A percentile compares a stretch with the other conserved stretches of the same genome.
phyloP scores from a whole-genome alignment of 23 tunicate species.

The Styela plicata region DNA sequence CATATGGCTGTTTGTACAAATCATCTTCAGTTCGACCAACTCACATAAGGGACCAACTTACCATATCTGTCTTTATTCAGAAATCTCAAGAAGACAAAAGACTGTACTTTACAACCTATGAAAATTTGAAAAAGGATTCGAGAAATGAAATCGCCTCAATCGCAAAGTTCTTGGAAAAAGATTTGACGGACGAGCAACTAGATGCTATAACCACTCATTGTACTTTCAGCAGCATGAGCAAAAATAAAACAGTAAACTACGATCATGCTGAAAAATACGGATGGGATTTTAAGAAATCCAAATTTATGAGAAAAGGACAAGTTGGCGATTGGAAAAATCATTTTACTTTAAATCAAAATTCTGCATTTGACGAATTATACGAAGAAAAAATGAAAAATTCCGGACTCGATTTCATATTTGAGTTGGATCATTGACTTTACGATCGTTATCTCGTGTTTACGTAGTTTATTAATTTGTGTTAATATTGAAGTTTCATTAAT shows the following conservation, averaged over 20 bases:
- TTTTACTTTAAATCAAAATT: constrained; percentile 13
- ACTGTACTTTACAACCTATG: not conserved
- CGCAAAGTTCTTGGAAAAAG: not conserved
- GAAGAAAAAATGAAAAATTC: constrained; percentile 6
- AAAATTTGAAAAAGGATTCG: constrained; percentile 17
- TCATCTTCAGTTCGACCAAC: no score
- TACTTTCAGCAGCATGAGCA: constrained; percentile 1
- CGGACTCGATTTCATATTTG: not conserved
- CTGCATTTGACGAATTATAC: constrained; percentile 14
- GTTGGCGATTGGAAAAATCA: constrained; percentile 25
- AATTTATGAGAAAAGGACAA: constrained; percentile 25
- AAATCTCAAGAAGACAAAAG: not conserved
- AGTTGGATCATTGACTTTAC: not conserved
- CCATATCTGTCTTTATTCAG: no score
- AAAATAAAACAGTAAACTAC: not conserved
- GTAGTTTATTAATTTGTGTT: no score
- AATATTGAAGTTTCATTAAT: no score
- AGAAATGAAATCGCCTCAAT: not conserved
- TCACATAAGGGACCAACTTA: no score
- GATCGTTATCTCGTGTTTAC: no score
- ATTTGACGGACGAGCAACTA: constrained; percentile 2
- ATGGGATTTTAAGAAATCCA: constrained; percentile 1
- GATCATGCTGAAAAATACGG: not conserved
- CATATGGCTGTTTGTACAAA: no score
- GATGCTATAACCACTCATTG: constrained; percentile 4